Conservation (phyloP, 2,113 vertebrate species). For the Ammodramus savannarum region DNA sequence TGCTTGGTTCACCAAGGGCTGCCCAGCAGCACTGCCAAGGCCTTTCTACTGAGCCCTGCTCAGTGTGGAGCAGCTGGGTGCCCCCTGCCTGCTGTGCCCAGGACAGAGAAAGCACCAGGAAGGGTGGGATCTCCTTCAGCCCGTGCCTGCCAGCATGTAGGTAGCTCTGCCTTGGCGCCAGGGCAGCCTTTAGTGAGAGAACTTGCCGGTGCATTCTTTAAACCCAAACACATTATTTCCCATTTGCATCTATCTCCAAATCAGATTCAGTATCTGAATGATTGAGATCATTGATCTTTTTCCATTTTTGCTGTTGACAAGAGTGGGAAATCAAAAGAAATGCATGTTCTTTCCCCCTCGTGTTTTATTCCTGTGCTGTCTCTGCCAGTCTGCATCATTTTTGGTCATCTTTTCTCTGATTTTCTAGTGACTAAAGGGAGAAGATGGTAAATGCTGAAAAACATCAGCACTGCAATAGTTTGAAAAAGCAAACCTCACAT, state of each 20-base stretch:
- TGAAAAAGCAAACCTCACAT: neutral
- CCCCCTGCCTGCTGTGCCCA: neutral
- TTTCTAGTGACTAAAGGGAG: neutral
- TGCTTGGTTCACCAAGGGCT: neutral
- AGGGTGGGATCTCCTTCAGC: neutral
- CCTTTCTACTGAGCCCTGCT: neutral
- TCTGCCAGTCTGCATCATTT: neutral
- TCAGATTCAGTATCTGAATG: neutral
- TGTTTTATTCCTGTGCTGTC: neutral
- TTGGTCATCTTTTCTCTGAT: neutral
- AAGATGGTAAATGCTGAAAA: neutral
- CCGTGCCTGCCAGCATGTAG: accelerated
- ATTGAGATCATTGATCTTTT: neutral
- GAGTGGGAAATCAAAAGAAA: neutral
- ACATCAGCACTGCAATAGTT: neutral
- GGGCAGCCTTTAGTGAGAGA: neutral
- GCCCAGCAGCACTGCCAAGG: neutral
- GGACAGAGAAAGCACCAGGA: neutral
- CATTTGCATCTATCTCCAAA: neutral
- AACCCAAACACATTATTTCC: neutral
- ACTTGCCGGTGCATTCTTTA: neutral
- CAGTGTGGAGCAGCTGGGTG: neutral
- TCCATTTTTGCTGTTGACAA: neutral
- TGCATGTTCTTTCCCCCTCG: neutral
- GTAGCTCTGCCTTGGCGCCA: neutral